These are phyloP conservation scores for Orientallactaga sibirica DNA, from an alignment of 2,797 vertebrate species.

Conservation along the genomic window DNA sequence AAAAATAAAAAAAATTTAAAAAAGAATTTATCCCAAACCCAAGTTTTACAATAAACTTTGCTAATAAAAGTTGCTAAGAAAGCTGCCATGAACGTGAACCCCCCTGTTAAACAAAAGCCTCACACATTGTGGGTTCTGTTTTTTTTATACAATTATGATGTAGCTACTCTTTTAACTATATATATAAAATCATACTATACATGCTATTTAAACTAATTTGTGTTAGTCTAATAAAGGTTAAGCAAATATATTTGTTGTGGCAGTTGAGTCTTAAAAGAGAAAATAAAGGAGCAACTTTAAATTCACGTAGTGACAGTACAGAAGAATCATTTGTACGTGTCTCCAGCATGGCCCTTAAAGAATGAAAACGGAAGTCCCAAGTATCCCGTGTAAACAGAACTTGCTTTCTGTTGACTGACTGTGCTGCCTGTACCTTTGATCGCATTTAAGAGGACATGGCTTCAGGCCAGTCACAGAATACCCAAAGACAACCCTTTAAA, in stretches of 20 bases:
- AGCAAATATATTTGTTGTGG: conserved; percentile 24
- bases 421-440: conserved; percentile 81
- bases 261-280: conserved; percentile 62
- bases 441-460: conserved; percentile 79
- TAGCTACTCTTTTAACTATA: conserved; percentile 6
- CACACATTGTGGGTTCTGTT: conserved; percentile 49
- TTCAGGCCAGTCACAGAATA: conserved; percentile 85
- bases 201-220: conserved; percentile 18
- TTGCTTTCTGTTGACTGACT: conserved; percentile 75
- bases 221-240: conserved; percentile 52
- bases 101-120: conserved; percentile 80
- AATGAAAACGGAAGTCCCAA: conserved; percentile 75
- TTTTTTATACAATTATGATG: conserved; percentile 15
- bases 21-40: conserved; percentile 79
- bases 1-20: too few relatives aligned
- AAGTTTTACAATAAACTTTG: conserved; percentile 84
- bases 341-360: conserved; percentile 73
- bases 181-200: background rate
- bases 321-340: conserved; percentile 64
- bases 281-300: conserved; percentile 46
- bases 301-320: conserved; percentile 61
- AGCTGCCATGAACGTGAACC: conserved; percentile 86
- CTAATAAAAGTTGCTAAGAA: conserved; percentile 85
- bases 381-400: conserved; percentile 75
- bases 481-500: conserved; percentile 82